Evolutionary conservation across 2,113 vertebrate species (phyloP).

Genomic region (Campylomormyrus tamandua): DNA sequence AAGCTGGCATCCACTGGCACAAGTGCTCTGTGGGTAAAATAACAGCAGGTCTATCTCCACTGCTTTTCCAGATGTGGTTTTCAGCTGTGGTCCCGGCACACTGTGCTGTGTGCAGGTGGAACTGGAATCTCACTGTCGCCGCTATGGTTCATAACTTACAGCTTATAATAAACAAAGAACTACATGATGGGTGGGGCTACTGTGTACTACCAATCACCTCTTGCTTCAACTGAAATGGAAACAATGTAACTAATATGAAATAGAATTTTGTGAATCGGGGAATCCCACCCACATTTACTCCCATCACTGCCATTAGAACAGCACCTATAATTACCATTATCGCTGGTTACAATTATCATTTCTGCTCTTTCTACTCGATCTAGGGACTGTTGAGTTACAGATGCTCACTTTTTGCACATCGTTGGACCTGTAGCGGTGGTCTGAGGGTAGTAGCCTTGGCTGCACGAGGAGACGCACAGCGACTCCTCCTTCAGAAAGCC

Average conservation of each 20-base stretch:
- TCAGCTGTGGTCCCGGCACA: background rate
- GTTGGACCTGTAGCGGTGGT: slow-evolving; percentile 61
- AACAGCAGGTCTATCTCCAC: background rate
- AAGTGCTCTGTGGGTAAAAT: background rate
- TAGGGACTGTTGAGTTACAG: background rate
- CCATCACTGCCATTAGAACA: background rate
- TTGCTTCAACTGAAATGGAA: background rate
- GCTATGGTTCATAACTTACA: background rate
- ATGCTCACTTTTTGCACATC: slow-evolving; percentile 74
- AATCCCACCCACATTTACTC: background rate
- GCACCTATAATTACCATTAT: background rate
- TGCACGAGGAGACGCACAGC: slow-evolving; percentile 69
- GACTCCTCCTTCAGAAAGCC: slow-evolving; percentile 66
- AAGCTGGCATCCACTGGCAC: background rate
- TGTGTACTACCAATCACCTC: background rate
- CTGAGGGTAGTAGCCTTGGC: slow-evolving; percentile 62
- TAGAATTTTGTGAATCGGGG: background rate
- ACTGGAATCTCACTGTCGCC: background rate
- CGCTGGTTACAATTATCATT: background rate
- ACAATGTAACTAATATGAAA: background rate
- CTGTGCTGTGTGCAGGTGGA: background rate
- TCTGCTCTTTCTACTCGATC: background rate
- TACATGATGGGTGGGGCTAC: background rate
- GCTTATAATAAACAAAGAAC: background rate
- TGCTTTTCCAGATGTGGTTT: background rate